A percentile compares a stretch with the other conserved stretches of the same genome.
These are phyloP conservation scores for Aradophagus sp. DNA, from an alignment of 1,140 invertebrate species.

Conservation along the genomic window DNA sequence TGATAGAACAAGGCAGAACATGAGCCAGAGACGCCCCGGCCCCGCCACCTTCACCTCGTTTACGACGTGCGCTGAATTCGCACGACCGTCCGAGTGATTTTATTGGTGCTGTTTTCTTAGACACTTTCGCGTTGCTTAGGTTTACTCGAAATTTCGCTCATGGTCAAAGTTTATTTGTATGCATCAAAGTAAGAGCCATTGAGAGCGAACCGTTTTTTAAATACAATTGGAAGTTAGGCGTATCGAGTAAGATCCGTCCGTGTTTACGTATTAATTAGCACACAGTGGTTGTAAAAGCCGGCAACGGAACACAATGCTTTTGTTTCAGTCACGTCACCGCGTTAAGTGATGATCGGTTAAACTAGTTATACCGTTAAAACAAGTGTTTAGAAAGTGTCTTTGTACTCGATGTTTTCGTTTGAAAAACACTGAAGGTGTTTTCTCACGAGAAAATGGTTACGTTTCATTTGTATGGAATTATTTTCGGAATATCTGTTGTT, in stretches of 20 bases:
- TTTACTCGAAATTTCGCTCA: constrained; percentile 6
- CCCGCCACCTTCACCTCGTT: constrained; percentile 12
- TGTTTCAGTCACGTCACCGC: too few species aligned
- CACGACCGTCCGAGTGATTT: constrained; percentile 10
- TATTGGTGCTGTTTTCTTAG: too few species aligned
- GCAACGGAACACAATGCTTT: too few species aligned
- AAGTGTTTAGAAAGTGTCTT: too few species aligned
- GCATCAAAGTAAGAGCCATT: constrained; percentile 2
- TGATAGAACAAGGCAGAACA: constrained; percentile 57
- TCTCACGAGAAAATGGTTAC: too few species aligned
- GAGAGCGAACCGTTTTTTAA: neutral
- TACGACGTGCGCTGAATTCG: constrained; percentile 21
- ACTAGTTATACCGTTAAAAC: too few species aligned
- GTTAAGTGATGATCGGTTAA: too few species aligned
- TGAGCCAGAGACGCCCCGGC: constrained; percentile 48
- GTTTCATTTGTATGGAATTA: too few species aligned
- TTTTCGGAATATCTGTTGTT: too few species aligned
- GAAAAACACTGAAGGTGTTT: too few species aligned
- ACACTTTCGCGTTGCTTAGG: neutral
- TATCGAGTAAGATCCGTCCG: constrained; percentile 43
- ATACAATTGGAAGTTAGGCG: constrained; percentile 13
- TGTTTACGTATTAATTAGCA: constrained; percentile 26
- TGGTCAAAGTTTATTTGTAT: neutral
- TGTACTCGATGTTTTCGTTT: too few species aligned
- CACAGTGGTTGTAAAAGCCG: too few species aligned